phyloP scores from a whole-genome alignment of 2,113 vertebrate species.

The Serilophus lunatus region DNA sequence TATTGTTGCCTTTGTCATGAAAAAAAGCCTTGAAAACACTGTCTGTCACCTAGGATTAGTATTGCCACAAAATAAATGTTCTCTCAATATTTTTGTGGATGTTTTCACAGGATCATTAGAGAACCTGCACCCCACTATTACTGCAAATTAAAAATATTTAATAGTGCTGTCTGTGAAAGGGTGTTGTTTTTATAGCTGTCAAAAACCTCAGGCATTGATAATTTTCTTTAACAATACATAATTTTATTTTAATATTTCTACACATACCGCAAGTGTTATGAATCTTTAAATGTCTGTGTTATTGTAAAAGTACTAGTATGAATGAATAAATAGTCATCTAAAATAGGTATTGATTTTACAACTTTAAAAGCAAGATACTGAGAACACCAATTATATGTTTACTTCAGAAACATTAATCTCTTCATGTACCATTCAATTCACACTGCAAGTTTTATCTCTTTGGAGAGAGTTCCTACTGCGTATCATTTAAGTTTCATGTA shows the following conservation, averaged over 20 bases:
- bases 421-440: background rate
- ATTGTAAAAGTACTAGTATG: background rate
- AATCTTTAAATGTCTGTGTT: background rate
- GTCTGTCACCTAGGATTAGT: constrained; percentile 40
- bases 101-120: background rate
- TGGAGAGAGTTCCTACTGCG: background rate
- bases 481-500: background rate
- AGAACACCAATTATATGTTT: background rate
- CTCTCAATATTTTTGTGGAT: background rate
- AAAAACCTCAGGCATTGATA: constrained; percentile 2
- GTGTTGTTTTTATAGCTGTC: constrained; percentile 14
- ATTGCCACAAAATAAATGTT: constrained; percentile 25
- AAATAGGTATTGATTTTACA: background rate
- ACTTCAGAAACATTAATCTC: background rate
- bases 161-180: background rate
- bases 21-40: constrained; percentile 34
- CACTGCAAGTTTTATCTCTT: background rate
- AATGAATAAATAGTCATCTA: background rate
- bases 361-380: constrained; percentile 13
- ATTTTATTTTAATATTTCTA: background rate
- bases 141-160: constrained; percentile 48
- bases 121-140: constrained; percentile 4
- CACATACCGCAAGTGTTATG: background rate
- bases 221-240: constrained; percentile 12
- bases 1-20: constrained; percentile 41